These are phyloP conservation scores for Penaeus japonicus DNA, from an alignment of 1,140 invertebrate species.

Conservation along the genomic window DNA sequence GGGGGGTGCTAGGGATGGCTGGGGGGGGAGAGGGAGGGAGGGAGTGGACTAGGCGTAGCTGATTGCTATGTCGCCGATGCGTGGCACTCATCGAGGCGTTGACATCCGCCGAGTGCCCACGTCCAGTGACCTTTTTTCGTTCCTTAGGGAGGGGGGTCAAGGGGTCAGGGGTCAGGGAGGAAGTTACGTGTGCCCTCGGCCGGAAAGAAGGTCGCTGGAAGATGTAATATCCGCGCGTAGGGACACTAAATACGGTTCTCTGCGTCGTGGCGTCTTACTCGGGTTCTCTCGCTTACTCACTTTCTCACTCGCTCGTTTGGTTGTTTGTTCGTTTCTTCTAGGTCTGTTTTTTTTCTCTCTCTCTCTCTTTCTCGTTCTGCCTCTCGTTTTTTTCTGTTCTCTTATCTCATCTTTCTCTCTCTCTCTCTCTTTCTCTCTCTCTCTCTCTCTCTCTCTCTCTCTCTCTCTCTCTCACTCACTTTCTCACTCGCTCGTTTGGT, in stretches of 20 bases:
- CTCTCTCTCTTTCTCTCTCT: neutral
- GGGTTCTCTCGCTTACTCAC: neutral
- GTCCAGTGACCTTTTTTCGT: too few relatives aligned
- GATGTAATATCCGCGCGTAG: too few relatives aligned
- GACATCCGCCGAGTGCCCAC: neutral
- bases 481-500: neutral
- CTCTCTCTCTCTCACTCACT: neutral
- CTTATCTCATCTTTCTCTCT: neutral
- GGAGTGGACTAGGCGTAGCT: neutral
- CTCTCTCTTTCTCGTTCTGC: neutral
- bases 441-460: neutral
- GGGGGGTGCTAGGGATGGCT: too few relatives aligned
- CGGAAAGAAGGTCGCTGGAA: too few relatives aligned
- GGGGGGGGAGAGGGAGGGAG: neutral
- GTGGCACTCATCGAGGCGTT: neutral
- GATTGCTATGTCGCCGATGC: neutral
- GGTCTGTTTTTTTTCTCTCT: neutral
- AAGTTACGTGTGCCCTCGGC: too few relatives aligned
- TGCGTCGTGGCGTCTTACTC: neutral
- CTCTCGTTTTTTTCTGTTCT: neutral
- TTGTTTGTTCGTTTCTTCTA: neutral
- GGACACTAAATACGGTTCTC: too few relatives aligned
- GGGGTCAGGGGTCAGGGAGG: too few relatives aligned
- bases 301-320: neutral
- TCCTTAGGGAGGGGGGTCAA: too few relatives aligned